Evolutionary conservation across 92 coral and sea anemone species (phyloP).

Genomic region (Zoanthus sansibaricus): DNA sequence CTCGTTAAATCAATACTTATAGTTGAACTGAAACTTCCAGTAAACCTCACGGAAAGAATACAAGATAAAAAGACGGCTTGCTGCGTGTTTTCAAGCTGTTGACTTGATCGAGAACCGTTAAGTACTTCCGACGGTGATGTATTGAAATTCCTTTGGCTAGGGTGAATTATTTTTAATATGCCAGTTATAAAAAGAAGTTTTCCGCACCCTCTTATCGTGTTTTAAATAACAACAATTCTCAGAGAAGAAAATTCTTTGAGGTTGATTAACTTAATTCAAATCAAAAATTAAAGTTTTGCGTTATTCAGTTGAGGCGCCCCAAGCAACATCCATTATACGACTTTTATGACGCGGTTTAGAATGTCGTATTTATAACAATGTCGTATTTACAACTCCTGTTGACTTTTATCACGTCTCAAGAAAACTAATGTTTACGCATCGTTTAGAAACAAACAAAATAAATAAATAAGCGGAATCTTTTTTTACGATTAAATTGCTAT

Average conservation of each 20-base stretch:
- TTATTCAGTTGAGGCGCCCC: slow-evolving; percentile 6
- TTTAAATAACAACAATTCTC: slow-evolving; percentile 28
- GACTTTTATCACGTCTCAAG: slow-evolving; percentile 29
- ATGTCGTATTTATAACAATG: not conserved
- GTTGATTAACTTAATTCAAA: not conserved
- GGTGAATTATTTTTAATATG: not conserved
- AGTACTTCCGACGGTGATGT: not conserved
- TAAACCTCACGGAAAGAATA: not conserved
- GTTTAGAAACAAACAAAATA: not conserved
- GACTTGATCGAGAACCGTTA: not conserved
- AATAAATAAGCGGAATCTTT: not conserved
- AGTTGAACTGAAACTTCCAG: not conserved
- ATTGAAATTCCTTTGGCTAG: not conserved
- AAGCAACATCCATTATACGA: not conserved
- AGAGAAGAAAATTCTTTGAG: not conserved
- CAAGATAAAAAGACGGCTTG: not conserved
- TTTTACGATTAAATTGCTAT: not conserved
- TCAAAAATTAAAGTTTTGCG: not conserved
- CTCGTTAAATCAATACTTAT: not conserved
- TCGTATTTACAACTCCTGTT: slow-evolving; percentile 25
- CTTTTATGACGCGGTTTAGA: not conserved
- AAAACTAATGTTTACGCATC: not conserved
- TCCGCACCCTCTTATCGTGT: slow-evolving; percentile 19
- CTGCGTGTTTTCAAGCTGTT: not conserved
- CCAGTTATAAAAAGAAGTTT: not conserved